A percentile compares a stretch with the other conserved stretches of the same genome.
Evolutionary conservation across 2,113 vertebrate genomes (phyloP).

Genomic region (Tragelaphus buxtoni): DNA sequence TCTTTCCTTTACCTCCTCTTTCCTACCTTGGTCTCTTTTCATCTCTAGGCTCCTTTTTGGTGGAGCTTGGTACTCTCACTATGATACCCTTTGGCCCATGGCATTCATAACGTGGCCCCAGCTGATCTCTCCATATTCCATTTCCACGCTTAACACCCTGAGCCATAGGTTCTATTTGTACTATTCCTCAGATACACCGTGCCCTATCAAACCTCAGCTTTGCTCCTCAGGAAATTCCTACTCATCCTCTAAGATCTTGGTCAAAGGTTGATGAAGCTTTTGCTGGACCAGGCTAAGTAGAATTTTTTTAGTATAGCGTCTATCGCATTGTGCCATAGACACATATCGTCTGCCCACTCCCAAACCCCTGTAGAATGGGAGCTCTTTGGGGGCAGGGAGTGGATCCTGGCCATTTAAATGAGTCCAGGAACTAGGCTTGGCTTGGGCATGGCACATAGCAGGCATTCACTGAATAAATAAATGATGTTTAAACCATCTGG

Average conservation of each 20-base stretch:
- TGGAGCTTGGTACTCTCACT: not conserved
- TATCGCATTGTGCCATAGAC: not conserved
- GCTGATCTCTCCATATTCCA: not conserved
- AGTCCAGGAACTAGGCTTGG: not conserved
- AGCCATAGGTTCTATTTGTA: not conserved
- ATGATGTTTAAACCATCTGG: not conserved
- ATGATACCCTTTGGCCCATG: not conserved
- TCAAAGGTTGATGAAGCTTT: constrained; percentile 2
- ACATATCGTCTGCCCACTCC: not conserved
- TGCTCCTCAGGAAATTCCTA: not conserved
- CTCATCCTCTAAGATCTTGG: not conserved
- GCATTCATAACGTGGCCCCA: not conserved
- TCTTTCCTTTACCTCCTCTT: not conserved
- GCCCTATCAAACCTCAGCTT: not conserved
- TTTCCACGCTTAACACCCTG: not conserved
- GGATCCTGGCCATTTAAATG: not conserved
- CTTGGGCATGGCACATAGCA: not conserved
- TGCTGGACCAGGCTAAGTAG: not conserved
- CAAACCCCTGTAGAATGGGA: not conserved
- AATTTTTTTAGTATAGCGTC: not conserved
- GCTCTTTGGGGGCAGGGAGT: not conserved
- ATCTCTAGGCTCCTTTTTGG: not conserved
- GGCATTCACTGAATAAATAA: not conserved
- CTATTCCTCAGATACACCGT: not conserved
- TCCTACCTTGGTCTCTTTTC: not conserved